Evolutionary conservation across 2,797 vertebrate genomes (phyloP).

Genomic region (Stomatorhinus walkeri): DNA sequence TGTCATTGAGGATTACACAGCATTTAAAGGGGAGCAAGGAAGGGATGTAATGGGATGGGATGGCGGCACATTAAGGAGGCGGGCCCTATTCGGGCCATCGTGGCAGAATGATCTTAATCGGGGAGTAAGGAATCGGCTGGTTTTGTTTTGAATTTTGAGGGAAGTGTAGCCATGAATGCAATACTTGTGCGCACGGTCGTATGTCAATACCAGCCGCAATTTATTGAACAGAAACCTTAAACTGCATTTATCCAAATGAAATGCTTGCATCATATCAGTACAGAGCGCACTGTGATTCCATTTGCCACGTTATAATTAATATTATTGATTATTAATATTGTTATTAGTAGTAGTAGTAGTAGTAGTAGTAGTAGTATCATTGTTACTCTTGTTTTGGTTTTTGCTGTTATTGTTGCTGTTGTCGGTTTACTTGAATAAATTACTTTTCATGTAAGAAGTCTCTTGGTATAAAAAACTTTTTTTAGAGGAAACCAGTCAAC

Average conservation of each 20-base stretch:
- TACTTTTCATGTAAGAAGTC: neutral
- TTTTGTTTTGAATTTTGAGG: neutral
- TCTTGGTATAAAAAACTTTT: neutral
- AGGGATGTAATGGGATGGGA: neutral
- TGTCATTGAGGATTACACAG: constrained; percentile 62
- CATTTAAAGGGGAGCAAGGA: constrained; percentile 20
- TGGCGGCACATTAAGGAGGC: neutral
- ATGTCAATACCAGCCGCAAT: neutral
- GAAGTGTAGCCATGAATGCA: neutral
- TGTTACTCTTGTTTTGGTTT: neutral
- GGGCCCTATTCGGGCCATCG: neutral
- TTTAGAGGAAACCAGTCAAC: neutral
- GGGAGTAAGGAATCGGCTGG: neutral
- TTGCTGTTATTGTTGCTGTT: neutral
- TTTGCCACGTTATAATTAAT: neutral
- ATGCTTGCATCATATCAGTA: neutral
- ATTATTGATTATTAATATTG: neutral
- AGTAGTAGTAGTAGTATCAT: too few species aligned
- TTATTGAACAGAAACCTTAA: neutral
- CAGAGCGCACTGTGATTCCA: neutral
- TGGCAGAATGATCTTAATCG: constrained; percentile 10
- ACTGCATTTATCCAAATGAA: neutral
- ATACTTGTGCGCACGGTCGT: neutral
- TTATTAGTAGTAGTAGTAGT: neutral
- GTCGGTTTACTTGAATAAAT: neutral